Conservation (phyloP, 2,888 invertebrate genomes). For the Mamestra brassicae region DNA sequence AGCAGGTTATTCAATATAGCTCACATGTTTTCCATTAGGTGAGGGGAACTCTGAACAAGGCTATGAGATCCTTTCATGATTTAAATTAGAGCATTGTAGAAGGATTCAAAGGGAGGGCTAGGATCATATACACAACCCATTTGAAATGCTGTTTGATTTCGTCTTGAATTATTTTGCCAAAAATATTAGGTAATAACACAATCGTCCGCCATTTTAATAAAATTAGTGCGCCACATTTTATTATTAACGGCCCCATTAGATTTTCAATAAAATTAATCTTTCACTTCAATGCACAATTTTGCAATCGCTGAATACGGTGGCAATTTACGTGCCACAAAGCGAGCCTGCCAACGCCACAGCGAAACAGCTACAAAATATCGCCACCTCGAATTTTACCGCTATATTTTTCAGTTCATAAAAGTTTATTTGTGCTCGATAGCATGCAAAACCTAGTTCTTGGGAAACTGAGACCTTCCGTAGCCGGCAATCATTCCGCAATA, state of each 20-base stretch:
- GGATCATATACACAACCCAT: neutral
- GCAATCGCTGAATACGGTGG: slow-evolving; percentile 68
- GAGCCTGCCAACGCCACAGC: slow-evolving; percentile 70
- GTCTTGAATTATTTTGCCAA: neutral
- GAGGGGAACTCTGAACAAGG: neutral
- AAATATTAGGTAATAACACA: neutral
- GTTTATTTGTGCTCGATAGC: slow-evolving; percentile 70
- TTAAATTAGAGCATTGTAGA: neutral
- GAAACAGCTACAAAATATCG: slow-evolving; percentile 70
- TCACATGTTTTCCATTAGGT: slow-evolving; percentile 29
- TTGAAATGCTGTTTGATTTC: neutral
- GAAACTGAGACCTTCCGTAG: slow-evolving; percentile 60
- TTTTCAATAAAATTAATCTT: slow-evolving; percentile 63
- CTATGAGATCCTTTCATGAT: slow-evolving; percentile 4
- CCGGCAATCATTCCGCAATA: slow-evolving; percentile 61
- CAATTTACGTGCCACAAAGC: slow-evolving; percentile 74
- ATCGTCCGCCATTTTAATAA: neutral
- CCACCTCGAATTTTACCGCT: slow-evolving; percentile 63
- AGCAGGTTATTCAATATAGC: slow-evolving; percentile 16
- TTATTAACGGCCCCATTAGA: slow-evolving; percentile 31
- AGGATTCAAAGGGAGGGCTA: neutral
- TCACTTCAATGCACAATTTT: slow-evolving; percentile 66
- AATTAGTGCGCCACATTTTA: neutral
- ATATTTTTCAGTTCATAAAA: slow-evolving; percentile 76
- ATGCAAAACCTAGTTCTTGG: slow-evolving; percentile 68